A percentile compares a stretch with the other conserved stretches of the same genome.
Evolutionary conservation across 2,797 vertebrate species (phyloP).

Genomic region (Amazonetta brasiliensis): DNA sequence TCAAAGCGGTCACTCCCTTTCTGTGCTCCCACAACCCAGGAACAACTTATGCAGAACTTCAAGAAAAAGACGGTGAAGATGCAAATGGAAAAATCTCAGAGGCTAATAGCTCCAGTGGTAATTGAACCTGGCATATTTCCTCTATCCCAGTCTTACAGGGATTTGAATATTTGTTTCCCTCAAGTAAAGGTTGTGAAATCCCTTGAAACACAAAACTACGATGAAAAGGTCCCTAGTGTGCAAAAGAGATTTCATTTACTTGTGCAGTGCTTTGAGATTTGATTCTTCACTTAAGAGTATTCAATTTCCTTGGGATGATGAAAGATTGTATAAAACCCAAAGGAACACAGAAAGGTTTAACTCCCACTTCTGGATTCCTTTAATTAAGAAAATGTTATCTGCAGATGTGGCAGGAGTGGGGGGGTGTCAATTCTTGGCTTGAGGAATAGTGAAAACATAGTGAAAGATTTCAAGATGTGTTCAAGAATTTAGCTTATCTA

Average conservation of each 20-base stretch:
- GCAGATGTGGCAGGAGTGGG: neutral
- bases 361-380: slow-evolving; percentile 15
- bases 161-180: slow-evolving; percentile 71
- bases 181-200: slow-evolving; percentile 67
- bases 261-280: slow-evolving; percentile 63
- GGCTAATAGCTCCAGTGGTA: slow-evolving; percentile 26
- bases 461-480: neutral
- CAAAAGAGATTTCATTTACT: slow-evolving; percentile 51
- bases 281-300: slow-evolving; percentile 40
- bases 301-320: slow-evolving; percentile 44
- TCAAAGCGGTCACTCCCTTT: neutral
- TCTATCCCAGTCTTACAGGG: slow-evolving; percentile 50
- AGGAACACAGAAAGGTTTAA: slow-evolving; percentile 44
- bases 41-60: neutral
- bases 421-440: neutral
- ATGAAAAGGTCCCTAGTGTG: slow-evolving; percentile 54
- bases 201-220: slow-evolving; percentile 57
- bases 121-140: slow-evolving; percentile 57
- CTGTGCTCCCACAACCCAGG: neutral
- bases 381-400: neutral
- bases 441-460: neutral
- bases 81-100: neutral
- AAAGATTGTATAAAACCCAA: slow-evolving; percentile 49
- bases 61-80: neutral
- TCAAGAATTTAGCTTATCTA: neutral